Conservation (phyloP, 2,888 invertebrate genomes). For the Oligia latruncula region DNA sequence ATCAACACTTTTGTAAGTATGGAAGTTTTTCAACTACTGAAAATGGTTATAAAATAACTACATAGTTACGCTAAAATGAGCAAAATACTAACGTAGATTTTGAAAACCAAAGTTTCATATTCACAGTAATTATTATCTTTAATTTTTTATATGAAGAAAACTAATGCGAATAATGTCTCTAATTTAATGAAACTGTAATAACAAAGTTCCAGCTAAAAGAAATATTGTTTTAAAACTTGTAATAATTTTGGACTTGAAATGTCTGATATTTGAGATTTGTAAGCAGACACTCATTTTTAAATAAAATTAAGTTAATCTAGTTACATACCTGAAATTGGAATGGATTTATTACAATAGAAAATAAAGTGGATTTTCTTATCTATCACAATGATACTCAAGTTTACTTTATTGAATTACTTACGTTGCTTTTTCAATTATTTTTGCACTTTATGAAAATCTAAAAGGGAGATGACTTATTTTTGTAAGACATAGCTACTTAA, state of each 20-base stretch:
- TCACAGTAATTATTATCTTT: not conserved
- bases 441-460: not conserved
- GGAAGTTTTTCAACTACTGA: not conserved
- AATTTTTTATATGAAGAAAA: constrained; percentile 2
- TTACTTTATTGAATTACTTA: constrained; percentile 24
- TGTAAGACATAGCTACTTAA: not conserved
- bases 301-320: constrained; percentile 39
- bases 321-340: constrained; percentile 16
- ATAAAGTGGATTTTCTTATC: constrained; percentile 32
- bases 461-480: not conserved
- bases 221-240: constrained; percentile 12
- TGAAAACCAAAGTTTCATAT: not conserved
- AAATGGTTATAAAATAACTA: not conserved
- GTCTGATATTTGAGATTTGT: constrained; percentile 10
- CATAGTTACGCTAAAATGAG: not conserved
- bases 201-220: constrained; percentile 8
- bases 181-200: constrained; percentile 19
- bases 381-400: constrained; percentile 14
- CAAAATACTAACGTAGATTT: not conserved
- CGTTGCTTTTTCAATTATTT: constrained; percentile 6
- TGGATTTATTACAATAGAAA: constrained; percentile 39
- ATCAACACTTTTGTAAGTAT: not conserved
- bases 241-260: constrained; percentile 10
- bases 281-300: constrained; percentile 25
- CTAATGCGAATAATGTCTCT: not conserved